phyloP scores from a whole-genome alignment of 2,888 invertebrate species.

The Tetragnatha montana region DNA sequence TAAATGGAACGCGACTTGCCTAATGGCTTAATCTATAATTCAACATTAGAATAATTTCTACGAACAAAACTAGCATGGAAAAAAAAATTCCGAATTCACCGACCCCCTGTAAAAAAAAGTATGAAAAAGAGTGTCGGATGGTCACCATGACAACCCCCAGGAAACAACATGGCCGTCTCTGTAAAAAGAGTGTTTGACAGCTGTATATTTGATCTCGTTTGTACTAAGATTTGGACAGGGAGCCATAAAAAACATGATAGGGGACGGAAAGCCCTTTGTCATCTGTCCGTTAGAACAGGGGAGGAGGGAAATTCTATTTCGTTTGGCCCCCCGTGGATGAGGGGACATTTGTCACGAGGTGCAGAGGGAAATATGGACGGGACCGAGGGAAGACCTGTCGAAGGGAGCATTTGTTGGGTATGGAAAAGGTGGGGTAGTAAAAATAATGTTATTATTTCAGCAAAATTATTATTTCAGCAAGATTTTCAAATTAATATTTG shows the following conservation, averaged over 20 bases:
- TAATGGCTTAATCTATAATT: too few species aligned
- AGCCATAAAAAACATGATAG: not conserved
- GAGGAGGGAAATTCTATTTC: slow-evolving; percentile 1
- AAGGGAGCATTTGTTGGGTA: too few species aligned
- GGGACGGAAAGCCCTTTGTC: not conserved
- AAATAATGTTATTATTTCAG: too few species aligned
- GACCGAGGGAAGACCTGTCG: not conserved
- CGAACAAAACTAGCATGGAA: too few species aligned
- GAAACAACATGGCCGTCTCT: slow-evolving; percentile 25
- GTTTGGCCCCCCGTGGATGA: not conserved
- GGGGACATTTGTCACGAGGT: not conserved
- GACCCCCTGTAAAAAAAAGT: too few species aligned
- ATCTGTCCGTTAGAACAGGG: slow-evolving; percentile 5
- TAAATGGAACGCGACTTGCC: too few species aligned
- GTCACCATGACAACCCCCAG: slow-evolving; percentile 12
- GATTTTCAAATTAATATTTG: too few species aligned
- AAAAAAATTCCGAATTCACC: too few species aligned
- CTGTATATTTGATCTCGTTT: slow-evolving; percentile 50
- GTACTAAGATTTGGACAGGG: slow-evolving; percentile 14
- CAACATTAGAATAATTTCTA: too few species aligned
- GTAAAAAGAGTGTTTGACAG: slow-evolving; percentile 26
- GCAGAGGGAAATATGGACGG: not conserved
- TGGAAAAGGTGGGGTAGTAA: too few species aligned
- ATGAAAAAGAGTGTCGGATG: too few species aligned
- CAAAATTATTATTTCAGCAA: too few species aligned